These are phyloP conservation scores for Cheilosia pagana DNA, from an alignment of 2,888 invertebrate species.

Conservation along the genomic window DNA sequence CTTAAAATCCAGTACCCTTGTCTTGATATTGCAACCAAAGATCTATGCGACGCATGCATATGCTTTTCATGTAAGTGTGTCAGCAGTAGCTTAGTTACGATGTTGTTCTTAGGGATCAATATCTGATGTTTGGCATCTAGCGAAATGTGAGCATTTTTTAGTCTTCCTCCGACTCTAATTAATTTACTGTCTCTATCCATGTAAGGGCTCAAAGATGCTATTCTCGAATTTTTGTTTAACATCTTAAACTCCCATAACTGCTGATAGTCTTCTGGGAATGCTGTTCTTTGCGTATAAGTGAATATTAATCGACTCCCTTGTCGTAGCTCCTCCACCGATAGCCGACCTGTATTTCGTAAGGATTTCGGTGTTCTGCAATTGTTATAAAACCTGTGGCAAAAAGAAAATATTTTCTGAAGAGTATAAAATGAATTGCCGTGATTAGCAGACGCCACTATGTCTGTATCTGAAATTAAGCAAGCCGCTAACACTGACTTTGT, in stretches of 20 bases:
- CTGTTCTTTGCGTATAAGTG: not conserved
- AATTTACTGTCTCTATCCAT: not conserved
- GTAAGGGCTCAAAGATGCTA: not conserved
- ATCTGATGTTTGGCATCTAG: slow-evolving; percentile 17
- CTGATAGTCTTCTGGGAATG: not conserved
- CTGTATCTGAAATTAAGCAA: too few relatives aligned
- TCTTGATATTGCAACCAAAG: too few relatives aligned
- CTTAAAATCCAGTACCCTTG: too few relatives aligned
- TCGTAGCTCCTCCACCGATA: not conserved
- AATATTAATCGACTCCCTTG: not conserved
- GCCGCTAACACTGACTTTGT: not conserved
- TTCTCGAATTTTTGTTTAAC: not conserved
- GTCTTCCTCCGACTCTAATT: not conserved
- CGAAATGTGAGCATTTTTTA: not conserved
- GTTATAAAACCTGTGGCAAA: slow-evolving; percentile 13
- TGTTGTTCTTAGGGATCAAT: slow-evolving; percentile 1
- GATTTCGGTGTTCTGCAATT: not conserved
- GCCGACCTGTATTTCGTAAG: not conserved
- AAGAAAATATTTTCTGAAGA: slow-evolving; percentile 24
- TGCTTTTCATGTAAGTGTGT: not conserved
- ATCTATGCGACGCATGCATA: too few relatives aligned
- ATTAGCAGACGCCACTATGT: not conserved
- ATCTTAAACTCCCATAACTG: not conserved
- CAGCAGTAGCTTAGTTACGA: slow-evolving; percentile 1
- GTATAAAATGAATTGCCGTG: slow-evolving; percentile 16